A percentile compares a stretch with the other conserved stretches of the same genome.
These are phyloP conservation scores for Eremobia ochroleuca DNA, from an alignment of 2,888 invertebrate species.

Conservation along the genomic window DNA sequence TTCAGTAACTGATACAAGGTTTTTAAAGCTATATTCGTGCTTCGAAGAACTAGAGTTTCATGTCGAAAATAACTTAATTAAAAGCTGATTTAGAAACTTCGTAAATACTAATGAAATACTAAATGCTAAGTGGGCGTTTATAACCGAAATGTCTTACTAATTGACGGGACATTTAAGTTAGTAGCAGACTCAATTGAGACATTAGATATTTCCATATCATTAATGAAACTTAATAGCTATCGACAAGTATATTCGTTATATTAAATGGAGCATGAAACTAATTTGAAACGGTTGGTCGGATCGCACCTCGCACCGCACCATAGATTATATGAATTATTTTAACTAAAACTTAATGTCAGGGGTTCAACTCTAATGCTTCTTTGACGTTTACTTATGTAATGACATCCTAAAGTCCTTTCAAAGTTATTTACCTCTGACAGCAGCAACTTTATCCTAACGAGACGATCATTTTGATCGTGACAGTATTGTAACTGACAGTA, in stretches of 20 bases:
- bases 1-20: background rate
- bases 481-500: background rate
- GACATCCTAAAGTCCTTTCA: too few relatives aligned
- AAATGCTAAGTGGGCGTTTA: constrained; percentile 36
- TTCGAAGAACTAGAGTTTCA: background rate
- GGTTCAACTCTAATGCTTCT: background rate
- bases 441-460: background rate
- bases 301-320: constrained; percentile 30
- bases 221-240: constrained; percentile 59
- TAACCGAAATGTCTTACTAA: constrained; percentile 42
- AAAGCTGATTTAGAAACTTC: constrained; percentile 1
- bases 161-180: constrained; percentile 31
- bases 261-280: constrained; percentile 66
- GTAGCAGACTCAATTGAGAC: constrained; percentile 44
- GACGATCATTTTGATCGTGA: background rate
- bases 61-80: constrained; percentile 11
- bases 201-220: constrained; percentile 54
- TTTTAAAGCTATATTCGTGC: background rate
- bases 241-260: constrained; percentile 52
- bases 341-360: constrained; percentile 37
- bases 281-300: constrained; percentile 57
- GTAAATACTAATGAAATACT: constrained; percentile 28
- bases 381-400: background rate
- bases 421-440: background rate
- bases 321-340: constrained; percentile 48